These are phyloP conservation scores for Heteractis magnifica DNA, from an alignment of 92 coral and sea anemone genomes.

Conservation along the genomic window DNA sequence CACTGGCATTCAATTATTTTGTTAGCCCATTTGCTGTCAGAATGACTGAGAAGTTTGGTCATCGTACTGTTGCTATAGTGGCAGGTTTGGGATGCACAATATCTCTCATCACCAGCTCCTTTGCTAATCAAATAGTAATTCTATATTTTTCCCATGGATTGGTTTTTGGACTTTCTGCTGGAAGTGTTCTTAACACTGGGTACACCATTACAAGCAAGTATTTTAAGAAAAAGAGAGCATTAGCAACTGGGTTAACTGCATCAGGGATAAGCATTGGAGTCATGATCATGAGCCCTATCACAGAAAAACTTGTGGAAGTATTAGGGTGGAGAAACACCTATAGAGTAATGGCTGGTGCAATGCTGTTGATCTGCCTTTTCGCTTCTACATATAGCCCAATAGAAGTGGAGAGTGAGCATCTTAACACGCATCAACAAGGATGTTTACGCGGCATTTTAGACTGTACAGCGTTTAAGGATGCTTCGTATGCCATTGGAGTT, in stretches of 20 bases:
- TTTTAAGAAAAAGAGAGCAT: constrained; percentile 34
- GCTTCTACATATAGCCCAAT: constrained; percentile 38
- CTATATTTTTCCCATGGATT: constrained; percentile 49
- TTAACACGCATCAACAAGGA: neutral
- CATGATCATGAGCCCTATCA: constrained; percentile 41
- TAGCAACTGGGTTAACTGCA: constrained; percentile 46
- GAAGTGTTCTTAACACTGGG: constrained; percentile 27
- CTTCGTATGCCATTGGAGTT: constrained; percentile 21
- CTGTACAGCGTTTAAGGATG: constrained; percentile 3
- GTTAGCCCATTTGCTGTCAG: constrained; percentile 23
- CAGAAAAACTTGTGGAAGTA: constrained; percentile 35
- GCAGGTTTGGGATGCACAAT: constrained; percentile 30
- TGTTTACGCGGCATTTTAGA: neutral
- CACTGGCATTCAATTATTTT: constrained; percentile 22
- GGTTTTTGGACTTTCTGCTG: constrained; percentile 36
- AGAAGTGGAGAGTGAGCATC: neutral
- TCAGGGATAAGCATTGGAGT: constrained; percentile 49
- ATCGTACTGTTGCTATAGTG: constrained; percentile 20
- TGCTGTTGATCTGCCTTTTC: constrained; percentile 22
- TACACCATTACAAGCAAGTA: constrained; percentile 19
- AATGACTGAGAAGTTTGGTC: constrained; percentile 34
- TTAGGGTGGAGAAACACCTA: constrained; percentile 47
- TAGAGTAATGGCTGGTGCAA: constrained; percentile 37
- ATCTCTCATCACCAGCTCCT: constrained; percentile 41
- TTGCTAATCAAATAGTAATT: constrained; percentile 18